phyloP scores from a whole-genome alignment of 2,113 vertebrate genomes.

The Ctenodactylus gundi region DNA sequence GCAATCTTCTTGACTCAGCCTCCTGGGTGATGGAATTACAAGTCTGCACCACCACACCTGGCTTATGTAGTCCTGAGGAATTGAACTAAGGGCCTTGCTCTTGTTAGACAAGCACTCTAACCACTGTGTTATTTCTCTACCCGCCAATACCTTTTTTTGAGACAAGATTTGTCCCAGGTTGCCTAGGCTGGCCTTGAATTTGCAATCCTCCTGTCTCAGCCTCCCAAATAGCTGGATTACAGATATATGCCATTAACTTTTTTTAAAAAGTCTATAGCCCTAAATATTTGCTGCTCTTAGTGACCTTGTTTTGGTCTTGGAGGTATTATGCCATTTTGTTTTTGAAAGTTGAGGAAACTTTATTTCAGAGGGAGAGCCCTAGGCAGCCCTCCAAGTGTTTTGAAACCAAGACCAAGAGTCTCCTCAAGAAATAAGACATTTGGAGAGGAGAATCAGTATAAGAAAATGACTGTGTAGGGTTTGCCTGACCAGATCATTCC shows the following conservation, averaged over 20 bases:
- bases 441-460: background rate
- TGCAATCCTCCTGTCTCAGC: background rate
- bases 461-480: too few relatives aligned
- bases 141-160: too few relatives aligned
- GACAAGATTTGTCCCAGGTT: background rate
- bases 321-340: too few relatives aligned
- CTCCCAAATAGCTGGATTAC: background rate
- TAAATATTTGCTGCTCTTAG: background rate
- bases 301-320: background rate
- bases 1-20: too few relatives aligned
- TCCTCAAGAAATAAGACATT: slow-evolving; percentile 39
- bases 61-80: too few relatives aligned
- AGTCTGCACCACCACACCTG: too few relatives aligned
- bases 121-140: too few relatives aligned
- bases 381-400: background rate
- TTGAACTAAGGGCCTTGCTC: background rate
- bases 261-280: background rate
- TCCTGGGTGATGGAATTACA: too few relatives aligned
- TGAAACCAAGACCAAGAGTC: slow-evolving; percentile 32
- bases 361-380: slow-evolving; percentile 58
- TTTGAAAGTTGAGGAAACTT: slow-evolving; percentile 22
- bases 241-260: background rate
- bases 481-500: too few relatives aligned
- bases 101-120: background rate
- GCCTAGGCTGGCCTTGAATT: background rate